Base-by-base conservation (phyloP, 2,888 invertebrate genomes). In the Poecilobothrus nobilitatus region DNA sequence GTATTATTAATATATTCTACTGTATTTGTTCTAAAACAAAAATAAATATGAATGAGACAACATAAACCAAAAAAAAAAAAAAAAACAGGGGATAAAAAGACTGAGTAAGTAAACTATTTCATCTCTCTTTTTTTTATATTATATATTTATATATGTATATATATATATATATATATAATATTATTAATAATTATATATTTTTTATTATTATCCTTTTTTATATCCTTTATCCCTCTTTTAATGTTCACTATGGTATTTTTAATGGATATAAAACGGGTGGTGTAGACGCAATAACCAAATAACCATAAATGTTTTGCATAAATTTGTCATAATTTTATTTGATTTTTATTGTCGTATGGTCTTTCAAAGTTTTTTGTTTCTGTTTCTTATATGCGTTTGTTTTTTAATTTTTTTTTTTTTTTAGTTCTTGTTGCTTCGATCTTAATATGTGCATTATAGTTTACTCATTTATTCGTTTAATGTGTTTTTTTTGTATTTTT, bases 261-360 rank as follows among this genome's bases (percentile, higher is more conserved):
- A 37, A 37, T 37, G 37, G 2, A 37, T 37, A 12, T 53, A 53
- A 53, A 53, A 53, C 15, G 9, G 53, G 53, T 53, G 53, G 53
- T 53, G 18, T 18, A 53, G 53, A 53, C n/a, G 53, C n/a, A 18
- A 53, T 53, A 53, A 53, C 53, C 53, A 53, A 53, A 53, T 53
- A 53, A 53, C 53, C 53, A 53, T 53, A 53, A 53, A 53, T 53
- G 71, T 72, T 27, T 73, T 73, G 72, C 71, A 73, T 72, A 72
- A 72, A 72, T 73, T 73, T 73, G 72, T 73, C 71, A 72, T 72
- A 71, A 73, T 72, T 72, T 69, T 65, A 67, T 70, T 72, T 63
- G 70, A 67, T 67, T 72, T 71, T 67, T 68, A 68, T 71, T 69
- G 53, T 53, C 53, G 53, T 15, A 12, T 15, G 37, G 37, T 37